Conservation (phyloP, 2,113 vertebrate genomes). For the Saccopteryx leptura region DNA sequence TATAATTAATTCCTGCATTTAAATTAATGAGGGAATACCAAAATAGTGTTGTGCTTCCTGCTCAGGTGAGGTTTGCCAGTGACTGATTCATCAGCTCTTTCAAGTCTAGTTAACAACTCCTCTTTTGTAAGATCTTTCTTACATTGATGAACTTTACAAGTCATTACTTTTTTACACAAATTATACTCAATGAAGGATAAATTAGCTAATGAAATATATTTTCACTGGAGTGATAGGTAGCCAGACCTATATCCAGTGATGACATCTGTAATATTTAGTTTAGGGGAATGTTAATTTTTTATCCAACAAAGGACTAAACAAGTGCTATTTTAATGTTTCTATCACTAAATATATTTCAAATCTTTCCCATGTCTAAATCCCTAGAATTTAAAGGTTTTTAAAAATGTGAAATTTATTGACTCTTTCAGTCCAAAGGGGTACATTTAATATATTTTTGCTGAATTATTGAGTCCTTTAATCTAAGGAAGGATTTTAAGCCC, state of each 20-base stretch:
- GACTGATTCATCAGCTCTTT: slow-evolving; percentile 74
- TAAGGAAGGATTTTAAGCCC: not conserved
- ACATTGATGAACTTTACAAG: slow-evolving; percentile 50
- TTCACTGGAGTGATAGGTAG: not conserved
- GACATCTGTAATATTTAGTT: not conserved
- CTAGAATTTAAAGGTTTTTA: not conserved
- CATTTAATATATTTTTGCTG: slow-evolving; percentile 1
- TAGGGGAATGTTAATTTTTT: not conserved
- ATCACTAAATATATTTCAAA: not conserved
- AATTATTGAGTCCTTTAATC: not conserved
- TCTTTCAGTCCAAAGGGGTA: not conserved
- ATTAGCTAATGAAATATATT: slow-evolving; percentile 30
- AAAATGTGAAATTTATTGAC: not conserved
- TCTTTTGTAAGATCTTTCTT: slow-evolving; percentile 31
- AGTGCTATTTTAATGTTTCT: not conserved
- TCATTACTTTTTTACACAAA: slow-evolving; percentile 33
- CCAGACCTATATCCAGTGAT: not conserved
- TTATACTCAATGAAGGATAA: slow-evolving; percentile 42
- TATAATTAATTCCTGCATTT: slow-evolving; percentile 71
- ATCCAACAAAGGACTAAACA: not conserved
- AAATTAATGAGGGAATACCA: slow-evolving; percentile 67
- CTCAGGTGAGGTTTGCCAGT: slow-evolving; percentile 65
- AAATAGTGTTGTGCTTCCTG: slow-evolving; percentile 39
- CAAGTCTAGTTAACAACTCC: slow-evolving; percentile 66
- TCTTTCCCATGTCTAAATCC: not conserved